Conservation (phyloP, 2,113 vertebrate species). For the Willisornis vidua region DNA sequence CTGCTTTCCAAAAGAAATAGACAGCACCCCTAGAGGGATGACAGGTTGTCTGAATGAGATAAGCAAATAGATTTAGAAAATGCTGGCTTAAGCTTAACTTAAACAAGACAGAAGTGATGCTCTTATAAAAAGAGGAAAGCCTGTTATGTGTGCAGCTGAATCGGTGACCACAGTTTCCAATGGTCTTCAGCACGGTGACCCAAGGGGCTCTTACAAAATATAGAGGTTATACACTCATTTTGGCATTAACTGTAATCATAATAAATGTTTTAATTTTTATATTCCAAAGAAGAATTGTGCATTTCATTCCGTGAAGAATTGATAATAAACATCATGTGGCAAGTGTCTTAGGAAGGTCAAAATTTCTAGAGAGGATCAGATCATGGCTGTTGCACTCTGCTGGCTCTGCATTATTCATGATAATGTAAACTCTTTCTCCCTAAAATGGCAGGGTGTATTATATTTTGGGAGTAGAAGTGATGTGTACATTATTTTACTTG, state of each 20-base stretch:
- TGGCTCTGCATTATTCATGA: background rate
- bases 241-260: background rate
- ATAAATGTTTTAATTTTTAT: background rate
- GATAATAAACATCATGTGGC: background rate
- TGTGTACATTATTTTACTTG: background rate
- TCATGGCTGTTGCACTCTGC: background rate
- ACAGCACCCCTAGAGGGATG: constrained; percentile 44
- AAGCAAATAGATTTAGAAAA: constrained; percentile 64
- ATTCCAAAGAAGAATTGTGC: background rate
- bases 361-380: background rate
- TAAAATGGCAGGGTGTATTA: background rate
- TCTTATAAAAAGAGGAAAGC: background rate
- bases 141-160: background rate
- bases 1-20: constrained; percentile 22
- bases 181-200: background rate
- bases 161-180: background rate
- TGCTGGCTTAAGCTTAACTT: constrained; percentile 44
- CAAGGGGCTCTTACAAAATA: background rate
- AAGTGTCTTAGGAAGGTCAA: background rate
- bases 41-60: constrained; percentile 64
- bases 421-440: background rate
- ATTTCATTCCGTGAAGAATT: background rate
- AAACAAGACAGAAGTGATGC: background rate
- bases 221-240: background rate
- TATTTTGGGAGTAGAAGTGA: background rate